Percentiles rank a stretch among this genome's conserved stretches.
Evolutionary conservation across 2,888 invertebrate genomes (phyloP).

Genomic region (Eupsilia transversa): DNA sequence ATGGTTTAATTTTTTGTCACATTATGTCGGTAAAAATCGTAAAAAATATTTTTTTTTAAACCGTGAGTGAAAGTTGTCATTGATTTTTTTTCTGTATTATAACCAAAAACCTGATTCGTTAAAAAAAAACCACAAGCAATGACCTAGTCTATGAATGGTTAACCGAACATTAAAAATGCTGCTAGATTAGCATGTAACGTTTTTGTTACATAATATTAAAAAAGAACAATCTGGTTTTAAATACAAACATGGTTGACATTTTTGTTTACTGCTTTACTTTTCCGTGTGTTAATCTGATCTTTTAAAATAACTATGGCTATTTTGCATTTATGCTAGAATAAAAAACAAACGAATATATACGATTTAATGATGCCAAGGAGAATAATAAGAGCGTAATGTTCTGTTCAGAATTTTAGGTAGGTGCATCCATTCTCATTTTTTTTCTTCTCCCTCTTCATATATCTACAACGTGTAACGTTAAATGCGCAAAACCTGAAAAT

Average conservation of each 20-base stretch:
- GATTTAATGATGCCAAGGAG: neutral
- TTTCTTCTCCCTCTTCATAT: neutral
- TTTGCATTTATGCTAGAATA: too few species aligned
- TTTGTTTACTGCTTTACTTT: neutral
- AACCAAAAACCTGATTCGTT: neutral
- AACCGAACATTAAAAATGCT: neutral
- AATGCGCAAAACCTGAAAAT: too few species aligned
- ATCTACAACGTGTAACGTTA: too few species aligned
- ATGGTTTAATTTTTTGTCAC: neutral
- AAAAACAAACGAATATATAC: neutral
- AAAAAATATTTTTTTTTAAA: too few species aligned
- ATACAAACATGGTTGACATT: neutral
- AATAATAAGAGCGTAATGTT: neutral
- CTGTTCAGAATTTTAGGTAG: neutral
- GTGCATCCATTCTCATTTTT: neutral
- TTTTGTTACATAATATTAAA: neutral
- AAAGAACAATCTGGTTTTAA: neutral
- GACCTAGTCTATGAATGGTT: neutral
- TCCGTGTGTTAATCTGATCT: neutral
- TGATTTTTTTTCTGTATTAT: neutral
- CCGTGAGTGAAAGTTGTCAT: slow-evolving; percentile 60
- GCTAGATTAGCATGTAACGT: neutral
- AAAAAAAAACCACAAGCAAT: neutral
- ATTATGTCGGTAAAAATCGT: neutral
- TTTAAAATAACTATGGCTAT: neutral